A percentile compares a stretch with the other conserved stretches of the same genome.
Conservation (phyloP, 92 coral and sea anemone species). For the Pocillopora meandrina region DNA sequence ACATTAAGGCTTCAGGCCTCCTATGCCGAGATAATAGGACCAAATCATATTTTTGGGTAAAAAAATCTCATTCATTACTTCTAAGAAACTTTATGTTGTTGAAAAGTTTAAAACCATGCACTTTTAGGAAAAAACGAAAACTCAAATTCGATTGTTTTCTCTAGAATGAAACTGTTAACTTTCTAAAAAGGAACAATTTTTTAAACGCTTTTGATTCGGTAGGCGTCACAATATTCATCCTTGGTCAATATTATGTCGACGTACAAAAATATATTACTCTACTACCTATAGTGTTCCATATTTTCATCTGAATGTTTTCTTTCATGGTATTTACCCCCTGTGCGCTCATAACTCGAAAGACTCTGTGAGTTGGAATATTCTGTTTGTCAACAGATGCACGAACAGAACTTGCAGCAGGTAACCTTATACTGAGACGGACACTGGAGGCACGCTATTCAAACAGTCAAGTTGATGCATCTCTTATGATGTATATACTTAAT, state of each 20-base stretch:
- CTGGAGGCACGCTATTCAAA: background rate
- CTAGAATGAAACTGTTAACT: no score
- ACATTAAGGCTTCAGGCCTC: no score
- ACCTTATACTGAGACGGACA: background rate
- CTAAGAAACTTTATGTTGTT: no score
- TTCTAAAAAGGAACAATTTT: no score
- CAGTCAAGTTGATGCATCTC: background rate
- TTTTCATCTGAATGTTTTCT: background rate
- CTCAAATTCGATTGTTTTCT: no score
- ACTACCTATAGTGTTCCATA: background rate
- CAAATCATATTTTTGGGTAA: no score
- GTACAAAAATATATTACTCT: no score
- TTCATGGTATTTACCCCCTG: background rate
- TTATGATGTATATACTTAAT: background rate
- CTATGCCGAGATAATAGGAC: no score
- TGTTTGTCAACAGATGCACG: background rate
- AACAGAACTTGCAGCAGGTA: background rate
- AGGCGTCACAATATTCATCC: background rate
- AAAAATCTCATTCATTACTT: no score
- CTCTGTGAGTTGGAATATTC: background rate
- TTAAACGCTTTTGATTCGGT: background rate
- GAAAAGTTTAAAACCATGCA: no score
- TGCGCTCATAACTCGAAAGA: background rate
- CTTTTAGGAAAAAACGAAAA: no score
- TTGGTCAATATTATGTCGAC: background rate